Percentiles rank a stretch among this genome's conserved stretches.
These are phyloP conservation scores for Myotis pilosus DNA, from an alignment of 2,797 vertebrate genomes.

Conservation along the genomic window DNA sequence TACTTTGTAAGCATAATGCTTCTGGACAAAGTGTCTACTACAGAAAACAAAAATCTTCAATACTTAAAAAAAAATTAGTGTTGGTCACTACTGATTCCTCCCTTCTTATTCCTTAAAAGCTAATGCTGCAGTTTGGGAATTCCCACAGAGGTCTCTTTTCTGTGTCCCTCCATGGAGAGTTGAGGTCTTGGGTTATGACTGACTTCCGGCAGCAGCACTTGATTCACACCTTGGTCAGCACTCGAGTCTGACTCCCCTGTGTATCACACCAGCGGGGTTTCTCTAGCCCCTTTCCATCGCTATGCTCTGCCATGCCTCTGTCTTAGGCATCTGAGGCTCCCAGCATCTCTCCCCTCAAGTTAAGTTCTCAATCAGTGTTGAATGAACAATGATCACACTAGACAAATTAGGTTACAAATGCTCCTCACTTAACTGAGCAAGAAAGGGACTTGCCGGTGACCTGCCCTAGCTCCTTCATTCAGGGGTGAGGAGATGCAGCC, in stretches of 20 bases:
- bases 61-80: background rate
- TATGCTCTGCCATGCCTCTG: background rate
- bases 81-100: background rate
- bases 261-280: too few relatives aligned
- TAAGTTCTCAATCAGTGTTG: background rate
- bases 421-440: background rate
- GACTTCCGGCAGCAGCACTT: background rate
- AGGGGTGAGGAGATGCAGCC: background rate
- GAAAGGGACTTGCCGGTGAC: background rate
- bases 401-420: background rate
- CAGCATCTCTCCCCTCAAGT: background rate
- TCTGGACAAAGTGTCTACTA: background rate
- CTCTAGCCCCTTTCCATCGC: background rate
- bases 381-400: background rate
- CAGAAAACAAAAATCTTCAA: background rate
- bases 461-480: background rate
- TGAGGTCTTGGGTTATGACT: background rate
- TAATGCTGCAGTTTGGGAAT: background rate
- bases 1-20: background rate
- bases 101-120: background rate
- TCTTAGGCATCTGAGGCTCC: too few relatives aligned
- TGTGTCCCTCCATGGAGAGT: rapidly evolving
- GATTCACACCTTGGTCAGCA: rapidly evolving
- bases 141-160: background rate
- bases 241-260: rapidly evolving